phyloP scores from a whole-genome alignment of 2,797 vertebrate genomes.

The Hylomyscus alleni region DNA sequence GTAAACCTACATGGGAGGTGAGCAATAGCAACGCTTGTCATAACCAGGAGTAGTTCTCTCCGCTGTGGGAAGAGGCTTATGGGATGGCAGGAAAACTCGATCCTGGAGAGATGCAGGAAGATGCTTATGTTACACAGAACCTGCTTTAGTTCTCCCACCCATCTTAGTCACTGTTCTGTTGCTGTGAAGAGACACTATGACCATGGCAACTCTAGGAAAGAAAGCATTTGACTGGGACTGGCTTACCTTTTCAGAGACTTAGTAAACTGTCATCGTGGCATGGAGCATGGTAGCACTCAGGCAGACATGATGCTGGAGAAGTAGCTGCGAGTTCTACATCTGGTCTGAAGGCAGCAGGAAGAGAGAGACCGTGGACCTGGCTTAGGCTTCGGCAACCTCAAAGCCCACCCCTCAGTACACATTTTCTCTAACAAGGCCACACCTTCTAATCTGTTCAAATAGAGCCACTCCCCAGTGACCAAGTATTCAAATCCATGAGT shows the following conservation, averaged over 20 bases:
- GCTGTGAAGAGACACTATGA: background rate
- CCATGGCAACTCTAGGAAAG: too few relatives aligned
- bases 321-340: background rate
- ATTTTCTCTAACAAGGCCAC: background rate
- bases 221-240: background rate
- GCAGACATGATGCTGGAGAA: background rate
- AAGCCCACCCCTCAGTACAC: background rate
- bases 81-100: background rate
- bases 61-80: background rate
- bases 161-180: background rate
- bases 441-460: background rate
- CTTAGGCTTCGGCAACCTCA: background rate
- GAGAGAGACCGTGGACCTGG: background rate
- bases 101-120: background rate
- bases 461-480: background rate
- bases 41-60: background rate
- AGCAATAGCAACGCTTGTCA: background rate
- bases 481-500: background rate
- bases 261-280: background rate
- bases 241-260: background rate
- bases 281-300: background rate
- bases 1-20: fast-evolving
- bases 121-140: too few relatives aligned
- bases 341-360: background rate
- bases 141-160: background rate